Percentiles rank a stretch among this genome's conserved stretches.
Conservation (phyloP, 2,113 vertebrate genomes). For the Brachypodius melanocephalos region DNA sequence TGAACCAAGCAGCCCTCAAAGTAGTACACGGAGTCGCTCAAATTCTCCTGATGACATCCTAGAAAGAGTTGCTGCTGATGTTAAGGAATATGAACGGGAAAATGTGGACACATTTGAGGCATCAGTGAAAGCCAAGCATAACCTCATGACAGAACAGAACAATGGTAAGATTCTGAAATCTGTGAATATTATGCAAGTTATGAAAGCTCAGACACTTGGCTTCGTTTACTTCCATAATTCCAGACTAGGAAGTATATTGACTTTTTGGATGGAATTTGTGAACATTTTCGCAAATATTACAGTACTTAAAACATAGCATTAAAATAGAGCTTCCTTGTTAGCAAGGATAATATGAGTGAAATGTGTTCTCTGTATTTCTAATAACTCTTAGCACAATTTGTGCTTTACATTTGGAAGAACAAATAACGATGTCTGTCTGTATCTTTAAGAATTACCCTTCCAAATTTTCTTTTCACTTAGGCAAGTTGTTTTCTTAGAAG, state of each 20-base stretch:
- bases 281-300: neutral
- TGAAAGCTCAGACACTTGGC: neutral
- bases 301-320: neutral
- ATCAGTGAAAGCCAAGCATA: constrained; percentile 94
- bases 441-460: neutral
- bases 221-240: neutral
- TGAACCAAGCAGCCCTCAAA: constrained; percentile 96
- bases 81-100: constrained; percentile 95
- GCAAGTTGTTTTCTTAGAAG: neutral
- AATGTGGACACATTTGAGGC: constrained; percentile 96
- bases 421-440: neutral
- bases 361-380: neutral
- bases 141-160: constrained; percentile 93
- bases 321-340: neutral
- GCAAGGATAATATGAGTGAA: neutral
- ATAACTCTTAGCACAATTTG: neutral
- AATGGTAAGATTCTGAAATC: constrained; percentile 79
- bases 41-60: constrained; percentile 94
- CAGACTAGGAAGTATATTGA: neutral
- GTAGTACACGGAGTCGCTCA: constrained; percentile 90
- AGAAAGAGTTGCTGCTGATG: constrained; percentile 93
- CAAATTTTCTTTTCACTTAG: neutral
- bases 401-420: neutral
- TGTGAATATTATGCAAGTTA: neutral
- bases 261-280: neutral